These are phyloP conservation scores for Ophraella communa DNA, from an alignment of 2,888 invertebrate species.

Conservation along the genomic window DNA sequence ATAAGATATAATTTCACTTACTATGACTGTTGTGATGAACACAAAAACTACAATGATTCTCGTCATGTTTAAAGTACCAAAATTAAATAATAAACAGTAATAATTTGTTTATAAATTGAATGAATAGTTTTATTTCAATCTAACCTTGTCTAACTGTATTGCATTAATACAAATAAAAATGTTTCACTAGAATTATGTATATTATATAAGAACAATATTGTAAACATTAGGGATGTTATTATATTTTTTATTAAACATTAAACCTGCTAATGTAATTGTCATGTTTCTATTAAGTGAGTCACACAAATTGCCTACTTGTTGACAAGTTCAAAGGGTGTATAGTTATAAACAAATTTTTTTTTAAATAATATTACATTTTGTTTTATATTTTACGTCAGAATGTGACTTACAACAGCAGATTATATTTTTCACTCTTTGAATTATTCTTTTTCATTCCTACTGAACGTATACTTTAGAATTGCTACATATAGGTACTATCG, in stretches of 20 bases:
- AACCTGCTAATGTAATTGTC: neutral
- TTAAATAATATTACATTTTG: too few species aligned
- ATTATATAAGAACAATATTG: neutral
- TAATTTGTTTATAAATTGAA: constrained; percentile 17
- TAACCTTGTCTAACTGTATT: constrained; percentile 26
- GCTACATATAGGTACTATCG: too few species aligned
- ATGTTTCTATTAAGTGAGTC: neutral
- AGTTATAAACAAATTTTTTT: too few species aligned
- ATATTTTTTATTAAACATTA: neutral
- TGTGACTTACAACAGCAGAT: too few species aligned
- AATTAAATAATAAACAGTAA: neutral
- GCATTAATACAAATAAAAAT: constrained; percentile 13
- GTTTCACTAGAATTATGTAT: constrained; percentile 8
- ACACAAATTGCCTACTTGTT: neutral
- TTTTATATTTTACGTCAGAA: too few species aligned
- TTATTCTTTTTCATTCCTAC: too few species aligned
- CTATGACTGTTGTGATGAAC: neutral
- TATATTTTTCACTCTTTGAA: too few species aligned
- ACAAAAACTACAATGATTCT: neutral
- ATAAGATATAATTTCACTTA: neutral
- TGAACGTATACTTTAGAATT: too few species aligned
- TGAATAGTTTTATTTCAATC: constrained; percentile 17
- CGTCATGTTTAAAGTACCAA: neutral
- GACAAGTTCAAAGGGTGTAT: neutral
- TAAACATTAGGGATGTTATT: neutral